Percentiles rank a stretch among this genome's conserved stretches.
Evolutionary conservation across 2,797 vertebrate genomes (phyloP).

Genomic region (Schizopygopsis pylzovi): DNA sequence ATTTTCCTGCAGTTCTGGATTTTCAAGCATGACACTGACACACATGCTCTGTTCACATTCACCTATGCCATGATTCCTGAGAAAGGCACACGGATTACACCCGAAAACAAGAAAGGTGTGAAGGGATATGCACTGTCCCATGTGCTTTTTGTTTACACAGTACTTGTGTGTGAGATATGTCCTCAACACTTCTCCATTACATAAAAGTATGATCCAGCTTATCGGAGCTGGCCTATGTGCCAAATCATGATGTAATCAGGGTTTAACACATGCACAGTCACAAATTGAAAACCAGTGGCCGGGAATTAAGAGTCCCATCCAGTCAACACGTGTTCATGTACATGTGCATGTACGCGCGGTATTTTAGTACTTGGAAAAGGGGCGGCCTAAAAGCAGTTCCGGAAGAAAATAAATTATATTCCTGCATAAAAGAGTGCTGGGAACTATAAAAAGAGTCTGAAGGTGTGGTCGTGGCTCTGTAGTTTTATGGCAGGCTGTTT

Average conservation of each 20-base stretch:
- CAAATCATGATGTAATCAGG: conserved; percentile 44
- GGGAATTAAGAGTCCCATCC: conserved; percentile 32
- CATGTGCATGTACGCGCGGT: neutral
- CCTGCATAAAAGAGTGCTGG: neutral
- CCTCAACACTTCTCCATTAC: conserved; percentile 36
- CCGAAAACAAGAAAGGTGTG: neutral
- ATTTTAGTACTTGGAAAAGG: neutral
- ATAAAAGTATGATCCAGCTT: conserved; percentile 51
- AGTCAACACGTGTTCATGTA: conserved; percentile 10
- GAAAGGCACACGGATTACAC: neutral
- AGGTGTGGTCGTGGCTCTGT: conserved; percentile 27
- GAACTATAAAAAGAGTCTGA: conserved; percentile 8
- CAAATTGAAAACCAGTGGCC: neutral
- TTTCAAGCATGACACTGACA: neutral
- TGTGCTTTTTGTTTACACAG: conserved; percentile 18
- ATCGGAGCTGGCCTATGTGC: conserved; percentile 18
- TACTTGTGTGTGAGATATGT: neutral
- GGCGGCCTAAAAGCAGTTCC: conserved; percentile 3
- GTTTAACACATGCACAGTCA: neutral
- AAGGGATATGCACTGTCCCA: neutral
- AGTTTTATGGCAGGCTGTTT: conserved; percentile 49
- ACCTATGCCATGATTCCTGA: neutral
- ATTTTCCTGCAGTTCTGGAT: conserved; percentile 2
- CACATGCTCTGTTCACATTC: conserved; percentile 1
- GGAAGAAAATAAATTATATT: conserved; percentile 53